Base-by-base conservation (phyloP, 2,888 invertebrate genomes). In the Dasysyrphus tricinctus region DNA sequence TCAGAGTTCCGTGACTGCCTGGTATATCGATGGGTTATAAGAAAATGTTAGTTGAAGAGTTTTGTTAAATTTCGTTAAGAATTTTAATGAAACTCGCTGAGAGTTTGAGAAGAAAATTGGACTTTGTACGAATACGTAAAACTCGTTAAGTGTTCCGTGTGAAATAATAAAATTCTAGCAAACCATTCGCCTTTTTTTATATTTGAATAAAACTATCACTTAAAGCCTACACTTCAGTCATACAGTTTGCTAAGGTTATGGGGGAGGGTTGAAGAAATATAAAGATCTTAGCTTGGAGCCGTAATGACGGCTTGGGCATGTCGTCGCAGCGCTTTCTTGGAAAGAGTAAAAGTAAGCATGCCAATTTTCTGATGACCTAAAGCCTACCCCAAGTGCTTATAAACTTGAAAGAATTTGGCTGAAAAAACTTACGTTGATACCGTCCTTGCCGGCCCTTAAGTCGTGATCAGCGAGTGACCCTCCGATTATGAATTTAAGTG, bases 361-460 rank as follows among this genome's bases (percentile, higher is more conserved):
- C 42, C n/a, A 42, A 14, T 42, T 42, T 42, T 42, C 42, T 42
- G 42, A 42, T 42, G 42, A 42, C 42, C 14, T 42, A 5, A 42
- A 42, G 42, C 42, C 42, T 42, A 42, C 5, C 14, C 42, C 42
- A n/a, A 42, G 42, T 42, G n/a, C 42, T 42, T 42, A 42, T n/a
- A 6, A 5, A 42, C 42, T 42, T 42, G 42, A 42, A 2, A 14
- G 14, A 42, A 42, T n/a, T 42, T 42, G 42, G 42, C 42, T 42
- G 42, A 42, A 42, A 42, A 42, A 42, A 42, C 42, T 42, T 42
- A 42, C 42, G 42, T n/a, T 42, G 42, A 42, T 42, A 42, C 42
- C 42, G 42, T 42, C 42, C 42, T 42, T 42, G 42, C 42, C n/a
- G 42, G 42, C 42, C 42, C 42, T n/a, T 42, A 42, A 42, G 42